Evolutionary conservation across 2,888 invertebrate genomes (phyloP), one percentile per base, ranked within the genome.

Genomic region (Dromius quadrimaculatus): DNA sequence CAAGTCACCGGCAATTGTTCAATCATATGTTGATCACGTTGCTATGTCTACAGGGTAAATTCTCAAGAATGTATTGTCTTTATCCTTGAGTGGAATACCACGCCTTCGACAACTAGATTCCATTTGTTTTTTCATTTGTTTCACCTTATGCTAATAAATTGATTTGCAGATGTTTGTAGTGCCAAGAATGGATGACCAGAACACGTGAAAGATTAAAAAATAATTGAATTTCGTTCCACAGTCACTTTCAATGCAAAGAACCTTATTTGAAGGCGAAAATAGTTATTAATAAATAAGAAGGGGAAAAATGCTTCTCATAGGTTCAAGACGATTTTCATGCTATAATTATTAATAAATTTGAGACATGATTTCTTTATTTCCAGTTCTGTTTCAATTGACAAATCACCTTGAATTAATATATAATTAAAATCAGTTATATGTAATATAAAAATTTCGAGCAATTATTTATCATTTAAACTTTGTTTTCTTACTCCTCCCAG

Each of bases 1-100:
- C n/a, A n/a, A n/a, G n/a, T n/a, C n/a, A n/a, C n/a, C n/a, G n/a
- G n/a, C n/a, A n/a, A 28, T 28, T 28, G 28, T 28, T 28, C 8
- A 28, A 28, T 43, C 43, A 15, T 17, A 1, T 43, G 19, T 43
- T 43, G 19, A n/a, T 43, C 19, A 43, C 8, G 28, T 28, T 28
- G 8, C 43, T 41, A 41, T 43, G 43, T 19, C 43, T 43, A 43
- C 43, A 43, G 43, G 43, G 43, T 43, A 43, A 43, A 19, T 13
- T 43, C 20, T 43, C 11, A 43, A 43, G 13, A 19, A 43, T 43
- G 15, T 15, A 15, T 1, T 8, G 20, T 8, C n/a, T n/a, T 1
- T 43, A 19, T 43, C 43, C 43, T 43, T 43, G 20, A 19, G 17
- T 19, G 17, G 8, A 15, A 9, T 1, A 19, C 43, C 43, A 43